Evolutionary conservation across 2,797 vertebrate genomes (phyloP), one percentile per base, ranked within the genome.

Genomic region (Aphelocoma californica): DNA sequence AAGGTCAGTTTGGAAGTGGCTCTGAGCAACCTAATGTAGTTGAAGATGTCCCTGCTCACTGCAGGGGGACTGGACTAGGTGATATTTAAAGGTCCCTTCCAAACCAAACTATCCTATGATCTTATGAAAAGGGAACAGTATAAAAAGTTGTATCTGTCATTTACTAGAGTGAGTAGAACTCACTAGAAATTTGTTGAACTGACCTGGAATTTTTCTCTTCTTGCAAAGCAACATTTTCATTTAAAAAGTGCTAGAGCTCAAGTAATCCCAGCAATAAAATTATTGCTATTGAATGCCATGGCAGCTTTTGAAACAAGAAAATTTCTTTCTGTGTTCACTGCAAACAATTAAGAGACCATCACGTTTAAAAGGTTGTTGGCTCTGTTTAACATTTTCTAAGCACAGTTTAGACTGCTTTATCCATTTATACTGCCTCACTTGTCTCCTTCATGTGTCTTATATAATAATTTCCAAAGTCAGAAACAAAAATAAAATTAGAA

Each of bases 381-480:
- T 97, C 60, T 88, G 54, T 85, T 92, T 94, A 95, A 89, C 34
- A 75, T 92, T 97, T 93, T 24, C 38, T 66, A 84, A 91, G 89
- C 60, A 91, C 87, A 86, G 72, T 77, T 77, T 87, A 81, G 81
- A 65, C 97, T 97, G 95, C 94, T 97, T 97, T 97, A 97, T 95
- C 88, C 94, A 97, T 97, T 97, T 97, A 57, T 91, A 73, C 32
- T 94, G 87, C 15, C 81, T 94, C 86, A 32, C 66, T 95, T 53
- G 8, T 94, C 93, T 96, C 95, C 92, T 96, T 96, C 86, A 91
- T 97, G 56, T 96, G 93, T 93, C 84, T 97, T 96, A 77, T 97
- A 97, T 94, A 97, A 97, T 93, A 96, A 97, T 96, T 97, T 97
- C 96, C 96, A 84, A 96, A 97, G 93, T 96, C 90, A 97, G 96